phyloP scores from a whole-genome alignment of 2,888 invertebrate species.

The Sphaerophoria rueppellii region DNA sequence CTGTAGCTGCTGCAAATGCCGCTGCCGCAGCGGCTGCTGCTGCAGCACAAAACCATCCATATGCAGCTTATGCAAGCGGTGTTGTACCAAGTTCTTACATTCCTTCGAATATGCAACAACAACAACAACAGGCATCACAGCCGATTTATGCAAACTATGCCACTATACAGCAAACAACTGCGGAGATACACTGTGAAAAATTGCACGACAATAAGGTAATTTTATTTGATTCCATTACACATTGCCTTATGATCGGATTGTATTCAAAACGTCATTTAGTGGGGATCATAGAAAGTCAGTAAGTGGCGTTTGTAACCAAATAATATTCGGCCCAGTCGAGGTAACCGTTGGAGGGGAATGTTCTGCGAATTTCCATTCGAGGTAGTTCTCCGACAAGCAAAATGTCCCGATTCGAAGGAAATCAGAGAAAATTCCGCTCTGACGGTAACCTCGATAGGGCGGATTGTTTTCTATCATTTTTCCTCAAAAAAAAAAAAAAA shows the following conservation, averaged over 20 bases:
- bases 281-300: no score
- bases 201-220: slow-evolving; percentile 81
- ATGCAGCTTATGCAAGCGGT: slow-evolving; percentile 72
- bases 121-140: slow-evolving; percentile 77
- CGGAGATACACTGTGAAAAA: slow-evolving; percentile 84
- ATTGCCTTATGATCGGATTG: background rate
- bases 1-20: slow-evolving; percentile 56
- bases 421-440: no score
- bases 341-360: no score
- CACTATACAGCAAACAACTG: slow-evolving; percentile 84
- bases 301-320: no score
- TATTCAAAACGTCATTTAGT: no score
- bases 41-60: slow-evolving; percentile 75
- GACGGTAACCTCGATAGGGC: no score
- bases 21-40: slow-evolving; percentile 62
- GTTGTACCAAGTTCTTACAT: slow-evolving; percentile 75
- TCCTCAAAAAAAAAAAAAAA: slow-evolving; percentile 12
- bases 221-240: background rate
- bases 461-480: no score
- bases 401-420: no score
- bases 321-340: no score
- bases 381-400: no score
- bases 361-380: no score
- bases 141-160: slow-evolving; percentile 82
- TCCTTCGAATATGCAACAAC: slow-evolving; percentile 76